Conservation (phyloP, 1,140 invertebrate species). For the Piezodorus guildinii region DNA sequence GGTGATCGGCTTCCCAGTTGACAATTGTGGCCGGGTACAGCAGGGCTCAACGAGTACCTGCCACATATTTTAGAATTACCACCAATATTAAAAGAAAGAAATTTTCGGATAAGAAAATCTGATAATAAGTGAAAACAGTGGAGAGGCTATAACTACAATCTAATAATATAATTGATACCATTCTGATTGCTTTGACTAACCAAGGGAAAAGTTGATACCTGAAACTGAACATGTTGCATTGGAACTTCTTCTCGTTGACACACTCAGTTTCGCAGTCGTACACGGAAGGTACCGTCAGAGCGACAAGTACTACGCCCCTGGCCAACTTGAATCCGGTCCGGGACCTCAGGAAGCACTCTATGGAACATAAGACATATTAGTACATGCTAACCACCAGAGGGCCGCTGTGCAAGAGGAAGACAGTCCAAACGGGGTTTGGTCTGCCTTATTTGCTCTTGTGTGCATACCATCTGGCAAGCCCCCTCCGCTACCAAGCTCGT, state of each 20-base stretch:
- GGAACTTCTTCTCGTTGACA: slow-evolving; percentile 52
- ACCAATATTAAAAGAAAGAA: not conserved
- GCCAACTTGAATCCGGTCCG: slow-evolving; percentile 58
- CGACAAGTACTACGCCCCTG: slow-evolving; percentile 48
- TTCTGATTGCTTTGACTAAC: not conserved
- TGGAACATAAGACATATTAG: not conserved
- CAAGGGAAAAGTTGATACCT: slow-evolving; percentile 37
- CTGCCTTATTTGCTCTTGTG: not conserved
- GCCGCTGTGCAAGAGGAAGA: not conserved
- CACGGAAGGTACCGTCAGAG: slow-evolving; percentile 48
- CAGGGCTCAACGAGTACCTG: slow-evolving; percentile 34
- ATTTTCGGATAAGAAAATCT: no score
- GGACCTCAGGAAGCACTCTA: slow-evolving; percentile 60
- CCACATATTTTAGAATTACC: not conserved
- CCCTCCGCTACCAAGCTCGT: slow-evolving; percentile 20
- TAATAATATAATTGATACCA: no score
- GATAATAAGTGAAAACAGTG: no score
- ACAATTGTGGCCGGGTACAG: slow-evolving; percentile 51
- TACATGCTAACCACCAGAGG: not conserved
- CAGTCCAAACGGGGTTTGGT: not conserved
- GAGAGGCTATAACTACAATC: no score
- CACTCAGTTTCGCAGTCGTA: slow-evolving; percentile 63
- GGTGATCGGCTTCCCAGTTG: slow-evolving; percentile 55
- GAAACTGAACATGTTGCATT: slow-evolving; percentile 62
- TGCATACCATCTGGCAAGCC: slow-evolving; percentile 23